Base-by-base conservation (phyloP, 2,797 vertebrate species). In the Siniperca scherzeri region DNA sequence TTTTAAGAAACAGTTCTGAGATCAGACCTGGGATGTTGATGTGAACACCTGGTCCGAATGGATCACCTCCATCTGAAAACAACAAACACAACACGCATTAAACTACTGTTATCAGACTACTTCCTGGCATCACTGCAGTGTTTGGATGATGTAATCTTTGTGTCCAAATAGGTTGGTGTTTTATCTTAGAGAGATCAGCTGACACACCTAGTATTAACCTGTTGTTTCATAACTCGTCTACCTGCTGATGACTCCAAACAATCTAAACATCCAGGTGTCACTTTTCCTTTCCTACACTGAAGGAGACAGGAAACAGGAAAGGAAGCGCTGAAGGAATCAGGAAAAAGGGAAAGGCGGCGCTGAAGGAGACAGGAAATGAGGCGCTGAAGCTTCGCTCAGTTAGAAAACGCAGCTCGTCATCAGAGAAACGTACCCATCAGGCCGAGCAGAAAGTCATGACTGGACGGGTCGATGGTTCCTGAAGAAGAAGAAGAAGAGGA, bases 381-480 rank as follows among this genome's bases (percentile, higher is more conserved):
- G 27, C 25, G 30, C 1, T 44, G 14, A 44, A 69, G 30, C 40
- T 42, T 42, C 2, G 9, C 40, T 42, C 40, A 42, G 40, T 42
- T 42, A 10, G 40, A 42, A 42, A 42, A 42, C 9, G 9, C 40
- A 42, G 40, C 2, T 8, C 11, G 9, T 42, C 40, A 42, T 3
- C 9, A 11, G 40, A 42, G 40, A 42, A 42, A 81, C 91, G 80
- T 82, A 96, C 95, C 92, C 87, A 94, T 92, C 64, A 95, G 81
- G 68, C 91, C 82, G 42, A 94, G 76, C 78, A 94, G 88, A 73
- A 94, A 93, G 90, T 95, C 91, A 4, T 94, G 93, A 59, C 72
- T 91, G 66, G 92, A 91, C 0, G 86, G 69, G 53, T 94, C 89
- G 4, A 87, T 68, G 25, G 84, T 85, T 66, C 91, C 95, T 95